These are phyloP conservation scores for Drosophila ustulata DNA, from an alignment of 2,888 invertebrate species.

Conservation along the genomic window DNA sequence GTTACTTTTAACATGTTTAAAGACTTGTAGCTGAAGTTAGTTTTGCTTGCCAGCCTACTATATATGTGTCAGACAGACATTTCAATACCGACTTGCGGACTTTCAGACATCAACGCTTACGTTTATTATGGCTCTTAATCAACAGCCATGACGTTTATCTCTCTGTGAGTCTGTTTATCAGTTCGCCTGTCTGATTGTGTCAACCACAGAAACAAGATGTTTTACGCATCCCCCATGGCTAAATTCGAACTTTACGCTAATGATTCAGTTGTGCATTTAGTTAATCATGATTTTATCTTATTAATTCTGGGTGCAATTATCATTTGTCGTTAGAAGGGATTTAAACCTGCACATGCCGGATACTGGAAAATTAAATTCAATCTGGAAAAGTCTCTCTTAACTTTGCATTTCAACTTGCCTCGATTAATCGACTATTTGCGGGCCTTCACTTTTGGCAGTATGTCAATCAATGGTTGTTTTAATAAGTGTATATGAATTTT, in stretches of 20 bases:
- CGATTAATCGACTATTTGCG: background rate
- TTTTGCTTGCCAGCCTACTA: background rate
- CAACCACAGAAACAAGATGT: background rate
- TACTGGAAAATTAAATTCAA: background rate
- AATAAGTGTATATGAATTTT: background rate
- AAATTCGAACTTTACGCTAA: background rate
- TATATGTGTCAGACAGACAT: background rate
- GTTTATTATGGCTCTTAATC: background rate
- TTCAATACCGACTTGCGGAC: too few species aligned
- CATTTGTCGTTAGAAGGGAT: too few species aligned
- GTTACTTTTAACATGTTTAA: background rate
- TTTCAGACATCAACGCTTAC: background rate
- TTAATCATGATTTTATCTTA: too few species aligned
- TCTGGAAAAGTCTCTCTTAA: background rate
- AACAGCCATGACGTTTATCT: background rate
- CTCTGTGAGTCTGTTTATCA: background rate
- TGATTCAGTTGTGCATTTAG: too few species aligned
- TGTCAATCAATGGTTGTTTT: background rate
- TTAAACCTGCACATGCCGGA: background rate
- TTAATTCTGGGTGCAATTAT: too few species aligned
- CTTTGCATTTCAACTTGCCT: background rate
- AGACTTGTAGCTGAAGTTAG: background rate
- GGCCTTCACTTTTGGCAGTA: background rate
- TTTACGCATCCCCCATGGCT: background rate
- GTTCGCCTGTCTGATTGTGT: background rate